Evolutionary conservation across 1,140 invertebrate species (phyloP), one percentile per base, ranked within the genome.

Genomic region (Zaprionus ghesquierei): DNA sequence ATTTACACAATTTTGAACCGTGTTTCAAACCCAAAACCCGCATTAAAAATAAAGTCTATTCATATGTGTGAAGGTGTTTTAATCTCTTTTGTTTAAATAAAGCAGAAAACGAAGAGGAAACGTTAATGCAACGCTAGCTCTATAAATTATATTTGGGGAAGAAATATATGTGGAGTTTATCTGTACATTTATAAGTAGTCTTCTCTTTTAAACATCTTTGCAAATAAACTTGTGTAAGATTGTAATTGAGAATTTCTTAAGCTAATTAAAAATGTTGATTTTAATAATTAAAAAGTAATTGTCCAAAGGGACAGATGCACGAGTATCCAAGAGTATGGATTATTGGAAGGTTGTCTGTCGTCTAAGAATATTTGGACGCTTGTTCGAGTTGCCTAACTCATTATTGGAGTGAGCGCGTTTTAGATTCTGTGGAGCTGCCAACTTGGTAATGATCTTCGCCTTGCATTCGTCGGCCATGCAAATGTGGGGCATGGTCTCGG

Each of bases 1-100:
- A 63, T 44, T 65, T 68, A 65, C 61, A 73, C 59, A 71, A 81
- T 18, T 74, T 55, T 77, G 73, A 75, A 74, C 51, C 35, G 54
- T 69, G 73, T 85, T 85, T 84, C 65, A 73, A 77, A 29, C 50
- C 49, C 5, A 63, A n/a, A 75, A 79, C 50, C 55, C 44, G 64
- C 77, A 81, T 85, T 77, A 65, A 86, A n/a, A 86, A 86, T 81
- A 80, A 84, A 80, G 62, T 63, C 46, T 79, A 82, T 76, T 82
- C 82, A 84, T 75, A 72, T 51, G 53, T 53, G 74, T 27, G 20
- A 15, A 53, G 35, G 25, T 33, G 4, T 15, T 46, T 10, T 5
- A 23, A 5, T 41, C 10, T 44, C 20, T 66, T 41, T 27, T 29
- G n/a, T 22, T 41, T 62, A 13, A 35, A 35, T 13, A 35, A 35